Conservation (phyloP, 2,113 vertebrate species). For the Bujurquina vittata region DNA sequence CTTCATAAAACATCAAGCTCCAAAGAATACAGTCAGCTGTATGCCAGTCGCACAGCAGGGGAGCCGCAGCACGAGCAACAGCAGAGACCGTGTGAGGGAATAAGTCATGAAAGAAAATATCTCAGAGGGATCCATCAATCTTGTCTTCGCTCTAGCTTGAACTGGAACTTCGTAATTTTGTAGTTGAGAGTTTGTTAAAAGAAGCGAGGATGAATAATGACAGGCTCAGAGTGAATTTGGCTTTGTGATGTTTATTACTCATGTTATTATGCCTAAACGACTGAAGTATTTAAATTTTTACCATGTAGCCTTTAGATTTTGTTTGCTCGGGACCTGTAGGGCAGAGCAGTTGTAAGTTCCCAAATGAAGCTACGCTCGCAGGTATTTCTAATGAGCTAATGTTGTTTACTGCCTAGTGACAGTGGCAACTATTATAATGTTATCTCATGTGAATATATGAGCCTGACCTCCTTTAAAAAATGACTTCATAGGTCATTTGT, state of each 20-base stretch:
- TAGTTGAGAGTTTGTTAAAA: conserved; percentile 15
- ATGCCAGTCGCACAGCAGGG: conserved; percentile 30
- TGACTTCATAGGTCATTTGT: too few species aligned
- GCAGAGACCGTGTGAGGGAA: conserved; percentile 8
- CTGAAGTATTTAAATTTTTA: neutral
- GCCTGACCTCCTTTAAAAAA: too few species aligned
- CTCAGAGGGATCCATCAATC: conserved; percentile 24
- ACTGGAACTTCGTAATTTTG: neutral
- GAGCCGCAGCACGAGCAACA: neutral
- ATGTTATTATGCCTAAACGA: conserved; percentile 2
- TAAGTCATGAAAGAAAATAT: conserved; percentile 23
- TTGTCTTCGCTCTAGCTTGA: conserved; percentile 18
- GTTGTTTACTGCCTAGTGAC: neutral
- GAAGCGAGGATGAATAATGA: neutral
- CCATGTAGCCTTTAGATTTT: neutral
- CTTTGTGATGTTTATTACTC: neutral
- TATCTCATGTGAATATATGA: neutral
- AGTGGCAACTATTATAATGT: neutral
- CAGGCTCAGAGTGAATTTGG: neutral
- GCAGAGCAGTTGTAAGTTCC: neutral
- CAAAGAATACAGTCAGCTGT: conserved; percentile 18
- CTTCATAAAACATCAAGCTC: conserved; percentile 18
- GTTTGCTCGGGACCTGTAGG: neutral
- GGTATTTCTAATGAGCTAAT: neutral
- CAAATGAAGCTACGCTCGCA: neutral